Percentiles rank a stretch among this genome's conserved stretches.
phyloP scores from a whole-genome alignment of 2,797 vertebrate species.

The Gymnothorax javanicus region DNA sequence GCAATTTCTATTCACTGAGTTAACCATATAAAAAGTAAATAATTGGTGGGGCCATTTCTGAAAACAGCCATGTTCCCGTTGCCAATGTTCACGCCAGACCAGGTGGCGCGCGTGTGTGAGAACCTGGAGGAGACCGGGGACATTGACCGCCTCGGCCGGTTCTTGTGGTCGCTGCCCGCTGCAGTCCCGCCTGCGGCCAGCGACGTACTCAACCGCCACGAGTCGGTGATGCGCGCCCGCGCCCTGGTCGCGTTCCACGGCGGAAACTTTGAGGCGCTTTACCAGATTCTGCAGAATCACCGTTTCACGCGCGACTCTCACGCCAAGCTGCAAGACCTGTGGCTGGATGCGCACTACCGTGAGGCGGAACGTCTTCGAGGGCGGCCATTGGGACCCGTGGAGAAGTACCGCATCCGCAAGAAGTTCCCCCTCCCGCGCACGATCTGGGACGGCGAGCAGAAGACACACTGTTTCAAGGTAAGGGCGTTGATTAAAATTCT shows the following conservation, averaged over 20 bases:
- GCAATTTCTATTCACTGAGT: too few relatives aligned
- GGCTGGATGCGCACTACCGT: conserved; percentile 80
- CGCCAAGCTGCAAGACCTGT: conserved; percentile 78
- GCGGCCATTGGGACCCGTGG: conserved; percentile 75
- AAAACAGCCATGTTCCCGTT: conserved; percentile 71
- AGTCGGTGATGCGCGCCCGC: conserved; percentile 77
- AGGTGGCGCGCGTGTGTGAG: conserved; percentile 80
- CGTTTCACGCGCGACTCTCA: conserved; percentile 79
- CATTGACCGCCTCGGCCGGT: conserved; percentile 78
- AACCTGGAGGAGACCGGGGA: conserved; percentile 81
- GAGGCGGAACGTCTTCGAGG: conserved; percentile 79
- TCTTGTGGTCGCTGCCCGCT: conserved; percentile 80
- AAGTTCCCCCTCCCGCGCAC: conserved; percentile 81
- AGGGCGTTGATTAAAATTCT: neutral
- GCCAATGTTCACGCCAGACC: conserved; percentile 79
- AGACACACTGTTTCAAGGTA: conserved; percentile 83
- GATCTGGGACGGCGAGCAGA: conserved; percentile 83
- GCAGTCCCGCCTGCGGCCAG: conserved; percentile 70
- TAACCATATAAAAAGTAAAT: too few relatives aligned
- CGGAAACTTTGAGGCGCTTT: conserved; percentile 78
- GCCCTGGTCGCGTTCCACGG: conserved; percentile 80
- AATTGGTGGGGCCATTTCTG: neutral
- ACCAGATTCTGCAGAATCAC: conserved; percentile 78
- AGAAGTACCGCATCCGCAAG: conserved; percentile 83
- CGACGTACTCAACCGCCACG: conserved; percentile 75